Evolutionary conservation across 64 coral and sea anemone species (phyloP), one percentile per base, ranked within the genome.

Genomic region (Trachythela sp.): DNA sequence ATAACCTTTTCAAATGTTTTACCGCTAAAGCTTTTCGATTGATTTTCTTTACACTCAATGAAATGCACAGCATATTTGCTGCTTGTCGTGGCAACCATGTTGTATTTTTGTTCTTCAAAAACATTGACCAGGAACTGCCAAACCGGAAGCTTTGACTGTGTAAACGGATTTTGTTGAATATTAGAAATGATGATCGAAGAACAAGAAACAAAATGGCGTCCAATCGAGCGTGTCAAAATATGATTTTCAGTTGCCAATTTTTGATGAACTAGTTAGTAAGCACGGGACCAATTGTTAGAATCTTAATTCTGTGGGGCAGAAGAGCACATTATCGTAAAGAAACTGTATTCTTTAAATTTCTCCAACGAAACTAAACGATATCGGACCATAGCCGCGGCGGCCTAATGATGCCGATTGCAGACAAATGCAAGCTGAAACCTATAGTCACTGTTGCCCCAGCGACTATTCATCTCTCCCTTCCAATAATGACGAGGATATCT

Each of bases 1-100:
- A 72, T 72, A 72, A 72, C 9, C 68, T 72, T 72, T 72, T 72
- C 68, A 72, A 72, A 72, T 26, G 68, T 72, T 35, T 72, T 72
- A 72, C 68, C 29, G 68, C n/a, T 72, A 26, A 72, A 72, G 33
- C 68, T 72, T 72, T 29, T 72, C 0, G 29, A 31, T 2, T 72
- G 68, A 24, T 72, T 26, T 14, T 72, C 68, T 72, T 72, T 72
- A 26, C 68, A 24, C 68, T 26, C 68, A 72, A 72, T 26, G 33
- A 72, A 72, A 26, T 72, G 68, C 68, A 72, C 68, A 31, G 24
- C 68, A 72, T 26, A 72, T 72, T 72, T 26, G 17, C 29, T 52
- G 49, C 49, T 52, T 52, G 49, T 52, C 22, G 49, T 52, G 49
- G 49, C 49, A 11, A 20, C 49, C 49, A 52, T 52, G 22, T 52